Evolutionary conservation across 2,888 invertebrate species (phyloP).

Genomic region (Polyploca ridens): DNA sequence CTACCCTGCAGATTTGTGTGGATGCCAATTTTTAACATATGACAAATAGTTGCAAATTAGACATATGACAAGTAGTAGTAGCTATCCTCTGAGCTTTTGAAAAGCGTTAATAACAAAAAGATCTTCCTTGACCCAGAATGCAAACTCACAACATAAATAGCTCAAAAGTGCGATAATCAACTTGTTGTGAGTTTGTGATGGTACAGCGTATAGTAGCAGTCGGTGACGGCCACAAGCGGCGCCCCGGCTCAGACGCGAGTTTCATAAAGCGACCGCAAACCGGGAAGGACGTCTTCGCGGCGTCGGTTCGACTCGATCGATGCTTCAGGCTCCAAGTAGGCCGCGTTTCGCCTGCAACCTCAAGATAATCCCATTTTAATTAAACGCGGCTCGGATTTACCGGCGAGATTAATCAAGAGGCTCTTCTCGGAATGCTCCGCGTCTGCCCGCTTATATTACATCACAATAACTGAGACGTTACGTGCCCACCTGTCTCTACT

Average conservation of each 20-base stretch:
- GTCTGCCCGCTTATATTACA: conserved; percentile 5
- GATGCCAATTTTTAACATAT: not conserved
- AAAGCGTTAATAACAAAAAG: not conserved
- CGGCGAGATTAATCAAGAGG: conserved; percentile 67
- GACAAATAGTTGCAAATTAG: not conserved
- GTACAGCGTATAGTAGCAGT: not conserved
- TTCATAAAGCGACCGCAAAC: conserved; percentile 1
- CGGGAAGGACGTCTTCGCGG: not conserved
- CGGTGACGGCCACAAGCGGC: not conserved
- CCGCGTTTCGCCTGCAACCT: conserved; percentile 50
- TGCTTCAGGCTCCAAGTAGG: conserved; percentile 15
- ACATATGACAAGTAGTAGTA: not conserved
- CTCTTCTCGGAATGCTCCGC: conserved; percentile 33
- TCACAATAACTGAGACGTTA: conserved; percentile 7
- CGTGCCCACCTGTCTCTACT: conserved; percentile 6
- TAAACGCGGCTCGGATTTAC: conserved; percentile 64
- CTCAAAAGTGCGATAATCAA: too few relatives aligned
- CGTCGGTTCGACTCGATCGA: not conserved
- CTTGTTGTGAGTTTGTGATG: not conserved
- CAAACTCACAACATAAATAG: not conserved
- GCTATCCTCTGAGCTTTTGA: not conserved
- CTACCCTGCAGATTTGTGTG: not conserved
- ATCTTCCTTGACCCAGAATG: not conserved
- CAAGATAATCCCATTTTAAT: conserved; percentile 75
- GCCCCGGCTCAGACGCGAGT: not conserved